Base-by-base conservation (phyloP, 92 coral and sea anemone species). In the Porites divaricata region DNA sequence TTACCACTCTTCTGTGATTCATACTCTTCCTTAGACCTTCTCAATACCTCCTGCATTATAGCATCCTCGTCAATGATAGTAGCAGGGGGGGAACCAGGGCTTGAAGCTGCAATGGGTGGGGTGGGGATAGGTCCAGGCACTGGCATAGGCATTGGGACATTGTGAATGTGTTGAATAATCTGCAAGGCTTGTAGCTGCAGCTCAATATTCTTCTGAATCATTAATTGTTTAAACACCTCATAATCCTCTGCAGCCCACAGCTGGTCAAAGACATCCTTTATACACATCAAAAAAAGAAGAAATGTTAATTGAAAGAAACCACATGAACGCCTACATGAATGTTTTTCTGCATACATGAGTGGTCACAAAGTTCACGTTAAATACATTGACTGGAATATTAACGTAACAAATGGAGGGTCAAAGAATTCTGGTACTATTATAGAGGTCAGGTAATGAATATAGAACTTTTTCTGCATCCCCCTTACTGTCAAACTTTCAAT, bases 211-310 rank as follows among this genome's bases (percentile, higher is more conserved):
- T 97, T 95, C 70, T 93, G 92, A 41, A 91, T 91, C 99, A 97
- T 97, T 45, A 97, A 57, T 17, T 88, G 89, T 67, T 91, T 97
- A 81, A 97, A 97, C 65, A 97, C 93, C 72, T 97, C 95, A 91
- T 83, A 92, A 71, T 97, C 98, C 70, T 97, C 99, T 6, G 97
- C 98, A 48, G 99, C 98, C 97, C 97, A 95, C 25, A 97, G 89
- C 87, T 97, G 99, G 67, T 95, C 98, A 95, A 97, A 95, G 14
- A 93, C 91, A 59, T 95, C 93, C 99, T 97, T 73, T 10, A 49
- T 53, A 74, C 8, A 6, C 2, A 22, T 28, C 17, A 16, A 11
- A 21, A 10, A 35, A 35, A 35, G 6, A 35, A 35, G 45, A 35
- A 35, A 35, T 35, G 45, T 35, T 35, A 35, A 35, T 4, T 35